Percentiles rank a stretch among this genome's conserved stretches.
phyloP scores from a whole-genome alignment of 2,113 vertebrate genomes.

The Terrapene triunguis region DNA sequence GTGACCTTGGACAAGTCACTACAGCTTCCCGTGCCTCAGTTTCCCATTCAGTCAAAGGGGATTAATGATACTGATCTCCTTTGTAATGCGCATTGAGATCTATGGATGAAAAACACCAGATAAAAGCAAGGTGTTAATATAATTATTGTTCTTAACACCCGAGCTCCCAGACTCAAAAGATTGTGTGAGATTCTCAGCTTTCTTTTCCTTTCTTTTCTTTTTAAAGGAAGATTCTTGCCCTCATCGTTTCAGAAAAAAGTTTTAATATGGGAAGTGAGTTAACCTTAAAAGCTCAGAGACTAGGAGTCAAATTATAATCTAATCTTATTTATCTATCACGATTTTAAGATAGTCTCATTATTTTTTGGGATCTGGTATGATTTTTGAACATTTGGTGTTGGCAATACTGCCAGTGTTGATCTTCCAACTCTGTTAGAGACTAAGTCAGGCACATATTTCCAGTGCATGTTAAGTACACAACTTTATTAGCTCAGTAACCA shows the following conservation, averaged over 20 bases:
- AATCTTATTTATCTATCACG: background rate
- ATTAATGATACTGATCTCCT: no score
- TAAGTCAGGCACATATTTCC: conserved; percentile 64
- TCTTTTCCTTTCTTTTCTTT: background rate
- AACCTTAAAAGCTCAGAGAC: background rate
- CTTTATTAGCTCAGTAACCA: background rate
- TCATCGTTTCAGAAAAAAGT: background rate
- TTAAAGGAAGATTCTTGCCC: background rate
- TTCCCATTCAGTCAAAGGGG: no score
- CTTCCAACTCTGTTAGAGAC: conserved; percentile 22
- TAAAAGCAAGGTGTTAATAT: no score
- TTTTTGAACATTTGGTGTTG: background rate
- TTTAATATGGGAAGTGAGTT: background rate
- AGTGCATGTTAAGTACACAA: conserved; percentile 65
- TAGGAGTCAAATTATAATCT: background rate
- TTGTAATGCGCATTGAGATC: no score
- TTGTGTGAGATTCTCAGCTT: background rate
- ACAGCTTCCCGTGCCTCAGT: no score
- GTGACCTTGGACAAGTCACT: no score
- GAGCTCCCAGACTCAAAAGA: background rate
- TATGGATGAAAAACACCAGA: no score
- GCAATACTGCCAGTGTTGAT: background rate
- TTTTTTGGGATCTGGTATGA: background rate
- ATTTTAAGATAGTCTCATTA: background rate
- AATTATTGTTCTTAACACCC: background rate